These are phyloP conservation scores for Tyria jacobaeae DNA, from an alignment of 2,888 invertebrate species.

Conservation along the genomic window DNA sequence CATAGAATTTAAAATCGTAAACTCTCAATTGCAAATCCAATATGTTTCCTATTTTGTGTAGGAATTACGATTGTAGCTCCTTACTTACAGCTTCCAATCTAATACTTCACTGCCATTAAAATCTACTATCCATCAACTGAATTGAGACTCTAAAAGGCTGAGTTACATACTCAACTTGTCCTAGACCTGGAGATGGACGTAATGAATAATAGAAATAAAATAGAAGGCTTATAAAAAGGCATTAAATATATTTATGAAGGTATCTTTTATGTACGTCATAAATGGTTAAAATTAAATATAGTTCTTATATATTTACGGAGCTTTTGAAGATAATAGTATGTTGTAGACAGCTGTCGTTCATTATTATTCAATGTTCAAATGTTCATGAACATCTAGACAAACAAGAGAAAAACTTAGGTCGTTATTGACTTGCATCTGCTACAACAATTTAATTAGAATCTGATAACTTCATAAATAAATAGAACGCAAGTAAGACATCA, in stretches of 20 bases:
- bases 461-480: neutral
- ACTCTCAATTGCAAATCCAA: neutral
- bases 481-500: neutral
- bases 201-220: neutral
- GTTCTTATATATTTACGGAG: neutral
- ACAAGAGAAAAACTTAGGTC: neutral
- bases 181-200: neutral
- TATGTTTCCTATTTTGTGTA: neutral
- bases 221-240: neutral
- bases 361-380: neutral
- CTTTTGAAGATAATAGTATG: neutral
- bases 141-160: neutral
- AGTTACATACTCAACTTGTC: neutral
- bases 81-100: neutral
- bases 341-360: neutral
- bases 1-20: neutral
- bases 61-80: neutral
- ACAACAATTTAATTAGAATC: neutral
- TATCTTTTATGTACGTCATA: too few species aligned
- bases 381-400: neutral
- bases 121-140: neutral
- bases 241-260: neutral
- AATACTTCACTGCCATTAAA: constrained; percentile 2
- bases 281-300: too few species aligned
- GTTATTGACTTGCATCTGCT: neutral